phyloP scores from a whole-genome alignment of 2,888 invertebrate species.

The Epinotia demarniana region DNA sequence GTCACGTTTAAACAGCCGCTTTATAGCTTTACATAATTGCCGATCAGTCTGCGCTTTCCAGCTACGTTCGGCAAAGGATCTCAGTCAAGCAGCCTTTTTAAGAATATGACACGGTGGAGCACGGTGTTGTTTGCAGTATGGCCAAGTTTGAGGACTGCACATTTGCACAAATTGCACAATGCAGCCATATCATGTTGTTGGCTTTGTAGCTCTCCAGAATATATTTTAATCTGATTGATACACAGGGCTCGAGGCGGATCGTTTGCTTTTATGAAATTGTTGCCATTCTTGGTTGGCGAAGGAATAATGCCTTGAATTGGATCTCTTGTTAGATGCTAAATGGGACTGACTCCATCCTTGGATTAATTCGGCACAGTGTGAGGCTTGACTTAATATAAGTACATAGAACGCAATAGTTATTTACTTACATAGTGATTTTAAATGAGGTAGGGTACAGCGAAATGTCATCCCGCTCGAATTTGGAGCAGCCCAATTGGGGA shows the following conservation, averaged over 20 bases:
- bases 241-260: conserved; percentile 47
- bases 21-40: conserved; percentile 45
- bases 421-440: too few species aligned
- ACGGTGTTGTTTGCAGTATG: conserved; percentile 5
- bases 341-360: conserved; percentile 16
- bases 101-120: background rate
- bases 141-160: conserved; percentile 26
- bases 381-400: conserved; percentile 3
- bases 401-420: background rate
- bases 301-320: conserved; percentile 39
- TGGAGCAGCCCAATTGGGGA: too few species aligned
- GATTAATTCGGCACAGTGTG: conserved; percentile 23
- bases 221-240: conserved; percentile 53
- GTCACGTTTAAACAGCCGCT: conserved; percentile 41
- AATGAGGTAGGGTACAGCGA: too few species aligned
- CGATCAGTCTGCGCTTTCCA: conserved; percentile 40
- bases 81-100: background rate
- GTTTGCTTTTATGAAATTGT: conserved; percentile 53
- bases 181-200: conserved; percentile 64
- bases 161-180: conserved; percentile 43
- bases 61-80: conserved; percentile 25
- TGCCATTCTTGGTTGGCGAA: conserved; percentile 47
- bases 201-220: conserved; percentile 56
- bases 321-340: conserved; percentile 43
- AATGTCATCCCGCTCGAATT: too few species aligned